These are phyloP conservation scores for Sander lucioperca DNA, from an alignment of 2,113 vertebrate species.

Conservation along the genomic window DNA sequence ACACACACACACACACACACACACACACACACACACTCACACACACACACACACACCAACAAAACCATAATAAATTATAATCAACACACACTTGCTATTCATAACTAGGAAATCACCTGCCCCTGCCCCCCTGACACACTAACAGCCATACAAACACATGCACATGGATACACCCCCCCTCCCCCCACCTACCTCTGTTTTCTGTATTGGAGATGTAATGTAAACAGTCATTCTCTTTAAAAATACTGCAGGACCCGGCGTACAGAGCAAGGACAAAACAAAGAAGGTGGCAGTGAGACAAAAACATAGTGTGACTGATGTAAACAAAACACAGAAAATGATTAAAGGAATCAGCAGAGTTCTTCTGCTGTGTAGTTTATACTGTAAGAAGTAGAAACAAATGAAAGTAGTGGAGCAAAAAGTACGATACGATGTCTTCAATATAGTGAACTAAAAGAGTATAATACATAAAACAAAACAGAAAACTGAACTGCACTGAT, in stretches of 20 bases:
- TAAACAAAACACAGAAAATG: conserved; percentile 20
- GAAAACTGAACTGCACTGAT: neutral
- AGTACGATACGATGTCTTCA: neutral
- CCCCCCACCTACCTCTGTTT: too few species aligned
- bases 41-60: conserved; percentile 20
- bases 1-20: too few species aligned
- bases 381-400: neutral
- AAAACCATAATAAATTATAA: conserved; percentile 40
- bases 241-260: too few species aligned
- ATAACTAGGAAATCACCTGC: conserved; percentile 58
- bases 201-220: too few species aligned
- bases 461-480: neutral
- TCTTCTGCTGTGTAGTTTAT: neutral
- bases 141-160: neutral
- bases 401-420: neutral
- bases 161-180: neutral
- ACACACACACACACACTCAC: too few species aligned
- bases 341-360: neutral
- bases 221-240: too few species aligned
- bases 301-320: conserved; percentile 30
- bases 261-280: conserved; percentile 22
- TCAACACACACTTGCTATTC: conserved; percentile 49
- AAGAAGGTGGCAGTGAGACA: conserved; percentile 32
- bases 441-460: neutral
- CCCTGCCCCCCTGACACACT: conserved; percentile 1